Base-by-base conservation (phyloP, 2,888 invertebrate species). In the Myathropa florea region DNA sequence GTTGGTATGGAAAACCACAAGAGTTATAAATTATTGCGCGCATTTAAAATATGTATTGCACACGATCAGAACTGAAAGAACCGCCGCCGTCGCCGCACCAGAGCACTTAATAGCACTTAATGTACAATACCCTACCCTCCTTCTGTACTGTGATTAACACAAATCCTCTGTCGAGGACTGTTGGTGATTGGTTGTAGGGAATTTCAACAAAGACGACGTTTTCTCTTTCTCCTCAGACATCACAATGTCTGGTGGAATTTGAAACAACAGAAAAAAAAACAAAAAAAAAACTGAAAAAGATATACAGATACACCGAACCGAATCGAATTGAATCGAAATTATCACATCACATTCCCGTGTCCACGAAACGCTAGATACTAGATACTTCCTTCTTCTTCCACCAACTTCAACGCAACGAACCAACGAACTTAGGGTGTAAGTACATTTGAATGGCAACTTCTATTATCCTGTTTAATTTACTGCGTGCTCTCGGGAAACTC, bases 1-100 rank as follows among this genome's bases (percentile, higher is more conserved):
- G 55, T 70, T 77, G 57, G 76, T 75, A 60, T 57, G 64, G 68
- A 73, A 70, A 77, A 77, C 60, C 67, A 60, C 59, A 68, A 57
- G 55, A 68, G 76, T 68, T 77, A 39, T 73, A 70, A 77, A 68
- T 81, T 68, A 85, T 85, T 81, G 85, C 85, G 85, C 85, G 85
- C 85, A 78, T 85, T 85, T 85, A 70, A 73, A 14, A 23, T 46
- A 46, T 46, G 46, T 67, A 68, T 68, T 53, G 59, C 57, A 72
- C 57, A 72, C 55, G 26, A 21, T 36, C 70, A 53, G n/a, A 59
- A 77, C 63, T 60, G 33, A 36, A 46, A 21, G 46, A 18, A 46
- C 46, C 46, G 46, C 2, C 18, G 39, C 3, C n/a, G 39, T 39
- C 39, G 39, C 14, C 39, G 57, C 57, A 57, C 57, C 23, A 23